A percentile compares a stretch with the other conserved stretches of the same genome.
These are phyloP conservation scores for Tiliqua scincoides DNA, from an alignment of 2,113 vertebrate genomes.

Conservation along the genomic window DNA sequence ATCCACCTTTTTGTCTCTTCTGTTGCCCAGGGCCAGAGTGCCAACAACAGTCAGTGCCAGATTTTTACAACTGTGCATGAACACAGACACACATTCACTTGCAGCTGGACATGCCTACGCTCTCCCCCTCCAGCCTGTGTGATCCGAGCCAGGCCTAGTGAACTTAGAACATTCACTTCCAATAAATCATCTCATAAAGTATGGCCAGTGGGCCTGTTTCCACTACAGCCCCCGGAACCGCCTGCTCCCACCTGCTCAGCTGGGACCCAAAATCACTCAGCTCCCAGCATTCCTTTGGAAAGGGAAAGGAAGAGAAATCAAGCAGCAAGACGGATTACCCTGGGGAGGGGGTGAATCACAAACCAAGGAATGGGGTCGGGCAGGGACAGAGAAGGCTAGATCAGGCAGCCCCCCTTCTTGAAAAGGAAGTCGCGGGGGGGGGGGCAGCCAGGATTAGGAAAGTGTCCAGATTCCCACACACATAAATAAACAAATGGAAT, in stretches of 20 bases:
- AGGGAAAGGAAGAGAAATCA: not conserved
- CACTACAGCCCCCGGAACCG: not conserved
- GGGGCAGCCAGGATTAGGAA: not conserved
- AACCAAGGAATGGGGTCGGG: conserved; percentile 3
- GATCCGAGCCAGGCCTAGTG: conserved; percentile 5
- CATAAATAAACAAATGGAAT: conserved; percentile 5
- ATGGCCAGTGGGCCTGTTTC: conserved; percentile 6
- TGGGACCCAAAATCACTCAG: not conserved
- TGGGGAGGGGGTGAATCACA: not conserved
- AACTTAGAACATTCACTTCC: not conserved
- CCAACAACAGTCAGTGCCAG: not conserved
- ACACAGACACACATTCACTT: not conserved
- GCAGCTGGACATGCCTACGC: conserved; percentile 10
- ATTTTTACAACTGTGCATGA: not conserved
- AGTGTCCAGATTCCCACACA: conserved; percentile 20
- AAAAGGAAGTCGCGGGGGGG: not conserved
- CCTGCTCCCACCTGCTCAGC: conserved; percentile 18
- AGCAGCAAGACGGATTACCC: not conserved
- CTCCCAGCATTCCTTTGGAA: conserved; percentile 16
- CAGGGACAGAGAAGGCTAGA: conserved; percentile 6
- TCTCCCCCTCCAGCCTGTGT: not conserved
- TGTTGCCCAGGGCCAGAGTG: not conserved
- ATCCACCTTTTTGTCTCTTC: not conserved
- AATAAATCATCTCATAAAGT: conserved; percentile 20
- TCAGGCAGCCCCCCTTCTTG: not conserved